These are phyloP conservation scores for Numenius arquata DNA, from an alignment of 2,113 vertebrate genomes.

Conservation along the genomic window DNA sequence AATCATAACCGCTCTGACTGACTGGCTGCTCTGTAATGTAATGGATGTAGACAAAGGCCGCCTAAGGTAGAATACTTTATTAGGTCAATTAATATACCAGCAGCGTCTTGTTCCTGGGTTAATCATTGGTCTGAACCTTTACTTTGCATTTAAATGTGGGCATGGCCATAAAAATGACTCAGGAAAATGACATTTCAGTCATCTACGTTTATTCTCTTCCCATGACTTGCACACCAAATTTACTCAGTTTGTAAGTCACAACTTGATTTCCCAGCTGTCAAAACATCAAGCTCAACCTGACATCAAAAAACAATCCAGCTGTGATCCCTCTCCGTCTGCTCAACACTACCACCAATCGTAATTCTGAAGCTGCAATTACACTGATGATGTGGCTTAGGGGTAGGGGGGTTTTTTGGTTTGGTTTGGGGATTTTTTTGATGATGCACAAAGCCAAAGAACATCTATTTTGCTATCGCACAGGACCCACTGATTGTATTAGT, in stretches of 20 bases:
- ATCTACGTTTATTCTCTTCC: slow-evolving; percentile 24
- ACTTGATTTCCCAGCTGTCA: slow-evolving; percentile 1
- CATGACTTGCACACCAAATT: slow-evolving; percentile 38
- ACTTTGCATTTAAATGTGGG: slow-evolving; percentile 51
- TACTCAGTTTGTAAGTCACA: background rate
- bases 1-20: slow-evolving; percentile 57
- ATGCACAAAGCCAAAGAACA: background rate
- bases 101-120: slow-evolving; percentile 61
- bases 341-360: background rate
- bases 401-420: background rate
- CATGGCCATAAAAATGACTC: slow-evolving; percentile 56
- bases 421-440: background rate
- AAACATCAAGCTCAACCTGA: background rate
- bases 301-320: background rate
- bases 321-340: background rate
- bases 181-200: slow-evolving; percentile 39
- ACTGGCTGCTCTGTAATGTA: slow-evolving; percentile 58
- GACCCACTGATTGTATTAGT: background rate
- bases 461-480: background rate
- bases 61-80: slow-evolving; percentile 70
- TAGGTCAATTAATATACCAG: slow-evolving; percentile 70
- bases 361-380: background rate
- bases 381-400: background rate
- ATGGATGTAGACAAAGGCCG: slow-evolving; percentile 47
- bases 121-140: slow-evolving; percentile 68